These are phyloP conservation scores for Acleris holmiana DNA, from an alignment of 2,888 invertebrate genomes.

Conservation along the genomic window DNA sequence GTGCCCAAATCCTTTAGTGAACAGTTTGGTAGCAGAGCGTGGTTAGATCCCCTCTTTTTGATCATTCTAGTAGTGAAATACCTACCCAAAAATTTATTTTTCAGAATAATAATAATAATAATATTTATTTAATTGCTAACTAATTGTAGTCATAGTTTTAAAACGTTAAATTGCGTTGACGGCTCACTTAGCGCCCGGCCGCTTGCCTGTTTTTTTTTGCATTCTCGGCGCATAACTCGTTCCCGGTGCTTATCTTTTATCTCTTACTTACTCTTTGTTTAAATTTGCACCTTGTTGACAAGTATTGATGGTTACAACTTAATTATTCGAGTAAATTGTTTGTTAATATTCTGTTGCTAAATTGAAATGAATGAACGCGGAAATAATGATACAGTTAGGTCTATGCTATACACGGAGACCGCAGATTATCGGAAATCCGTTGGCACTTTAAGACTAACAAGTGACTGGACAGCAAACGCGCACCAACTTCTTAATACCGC, in stretches of 20 bases:
- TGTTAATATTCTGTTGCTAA: no score
- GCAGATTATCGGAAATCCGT: slow-evolving; percentile 1
- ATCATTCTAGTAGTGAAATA: slow-evolving; percentile 40
- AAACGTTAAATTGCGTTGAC: background rate
- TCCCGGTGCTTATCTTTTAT: background rate
- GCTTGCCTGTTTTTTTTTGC: background rate
- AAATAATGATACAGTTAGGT: background rate
- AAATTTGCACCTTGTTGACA: background rate
- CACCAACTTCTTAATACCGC: background rate
- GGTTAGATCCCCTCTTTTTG: background rate
- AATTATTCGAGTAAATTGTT: no score
- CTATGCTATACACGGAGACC: background rate
- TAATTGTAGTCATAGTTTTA: no score
- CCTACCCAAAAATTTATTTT: background rate
- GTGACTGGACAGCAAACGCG: slow-evolving; percentile 1
- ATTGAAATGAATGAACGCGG: background rate
- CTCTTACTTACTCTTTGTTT: background rate
- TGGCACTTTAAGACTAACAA: background rate
- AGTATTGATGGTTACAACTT: background rate
- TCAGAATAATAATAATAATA: no score
- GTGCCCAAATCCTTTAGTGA: no score
- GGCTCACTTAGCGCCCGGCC: background rate
- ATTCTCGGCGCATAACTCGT: background rate
- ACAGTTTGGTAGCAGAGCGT: background rate
- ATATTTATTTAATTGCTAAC: no score